phyloP scores from a whole-genome alignment of 1,140 invertebrate genomes.

The Pseudachorutes palmiensis region DNA sequence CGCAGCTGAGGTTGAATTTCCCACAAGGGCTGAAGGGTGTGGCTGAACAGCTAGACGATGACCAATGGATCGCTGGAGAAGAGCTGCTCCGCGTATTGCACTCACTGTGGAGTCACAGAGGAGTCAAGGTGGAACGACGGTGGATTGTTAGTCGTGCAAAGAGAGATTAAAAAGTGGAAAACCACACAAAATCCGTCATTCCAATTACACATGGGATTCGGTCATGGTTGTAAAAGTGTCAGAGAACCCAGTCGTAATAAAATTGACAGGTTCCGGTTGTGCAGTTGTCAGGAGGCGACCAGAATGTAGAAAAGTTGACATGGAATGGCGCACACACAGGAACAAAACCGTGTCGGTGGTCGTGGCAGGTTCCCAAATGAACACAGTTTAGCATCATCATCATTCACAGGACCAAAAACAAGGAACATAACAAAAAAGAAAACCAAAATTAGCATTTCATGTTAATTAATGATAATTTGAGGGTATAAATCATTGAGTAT shows the following conservation, averaged over 20 bases:
- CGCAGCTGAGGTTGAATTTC: slow-evolving; percentile 47
- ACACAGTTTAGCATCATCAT: not conserved
- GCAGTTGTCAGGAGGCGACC: slow-evolving; percentile 15
- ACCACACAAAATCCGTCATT: not conserved
- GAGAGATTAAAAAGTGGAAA: not conserved
- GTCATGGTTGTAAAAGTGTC: too few relatives aligned
- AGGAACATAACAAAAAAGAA: not conserved
- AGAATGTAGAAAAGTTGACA: too few relatives aligned
- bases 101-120: slow-evolving; percentile 48
- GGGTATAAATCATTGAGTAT: too few relatives aligned
- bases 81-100: slow-evolving; percentile 57
- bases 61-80: slow-evolving; percentile 56
- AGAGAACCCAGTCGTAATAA: not conserved
- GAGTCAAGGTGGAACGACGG: not conserved
- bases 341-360: too few relatives aligned
- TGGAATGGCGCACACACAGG: too few relatives aligned
- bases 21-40: slow-evolving; percentile 31
- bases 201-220: too few relatives aligned
- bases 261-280: slow-evolving; percentile 15
- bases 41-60: slow-evolving; percentile 54
- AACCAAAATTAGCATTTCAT: not conserved
- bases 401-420: not conserved
- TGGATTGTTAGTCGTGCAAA: not conserved
- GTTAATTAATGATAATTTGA: not conserved
- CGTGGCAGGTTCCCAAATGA: not conserved